These are phyloP conservation scores for Pica pica DNA, from an alignment of 2,113 vertebrate species.

Conservation along the genomic window DNA sequence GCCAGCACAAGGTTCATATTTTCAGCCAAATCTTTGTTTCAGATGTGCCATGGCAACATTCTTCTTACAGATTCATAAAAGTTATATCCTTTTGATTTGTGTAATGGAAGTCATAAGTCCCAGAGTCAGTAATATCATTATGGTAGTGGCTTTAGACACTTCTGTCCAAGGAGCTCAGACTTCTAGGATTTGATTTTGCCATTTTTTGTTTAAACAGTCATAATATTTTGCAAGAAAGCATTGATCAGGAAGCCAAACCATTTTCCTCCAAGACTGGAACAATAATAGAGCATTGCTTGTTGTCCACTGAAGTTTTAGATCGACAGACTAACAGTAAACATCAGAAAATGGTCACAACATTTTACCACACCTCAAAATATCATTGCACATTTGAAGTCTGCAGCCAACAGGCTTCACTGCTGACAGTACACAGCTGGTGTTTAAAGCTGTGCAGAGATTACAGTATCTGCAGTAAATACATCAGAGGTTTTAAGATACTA, in stretches of 20 bases:
- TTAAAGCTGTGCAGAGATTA: neutral
- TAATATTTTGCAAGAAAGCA: neutral
- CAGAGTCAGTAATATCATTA: neutral
- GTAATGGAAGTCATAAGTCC: neutral
- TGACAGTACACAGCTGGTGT: neutral
- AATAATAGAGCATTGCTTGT: neutral
- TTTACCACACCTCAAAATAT: neutral
- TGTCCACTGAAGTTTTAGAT: neutral
- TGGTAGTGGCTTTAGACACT: neutral
- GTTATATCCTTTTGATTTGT: neutral
- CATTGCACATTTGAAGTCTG: neutral
- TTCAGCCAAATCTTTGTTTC: neutral
- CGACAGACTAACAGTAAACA: neutral
- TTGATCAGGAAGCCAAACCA: neutral
- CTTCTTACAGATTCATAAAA: neutral
- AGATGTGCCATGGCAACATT: neutral
- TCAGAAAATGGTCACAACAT: neutral
- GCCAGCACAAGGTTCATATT: neutral
- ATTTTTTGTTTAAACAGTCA: neutral
- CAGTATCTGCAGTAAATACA: slow-evolving; percentile 16
- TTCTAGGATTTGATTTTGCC: neutral
- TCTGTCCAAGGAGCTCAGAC: neutral
- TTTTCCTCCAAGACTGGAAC: neutral
- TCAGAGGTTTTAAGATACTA: slow-evolving; percentile 24
- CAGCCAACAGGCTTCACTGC: neutral